Evolutionary conservation across 2,888 invertebrate species (phyloP).

Genomic region (Cerastis rubricosa): DNA sequence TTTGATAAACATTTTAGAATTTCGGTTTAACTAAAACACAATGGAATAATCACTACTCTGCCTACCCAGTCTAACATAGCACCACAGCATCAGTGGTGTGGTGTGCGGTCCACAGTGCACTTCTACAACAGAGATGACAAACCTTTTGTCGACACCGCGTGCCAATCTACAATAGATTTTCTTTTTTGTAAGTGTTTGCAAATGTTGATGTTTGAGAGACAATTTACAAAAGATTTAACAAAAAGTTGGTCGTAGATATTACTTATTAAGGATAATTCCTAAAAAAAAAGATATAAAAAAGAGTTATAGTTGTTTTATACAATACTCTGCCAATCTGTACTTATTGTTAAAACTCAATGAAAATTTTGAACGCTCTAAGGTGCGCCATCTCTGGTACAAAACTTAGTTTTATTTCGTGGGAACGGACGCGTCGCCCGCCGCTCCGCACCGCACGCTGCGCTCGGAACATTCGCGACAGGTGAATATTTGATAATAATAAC

Average conservation of each 20-base stretch:
- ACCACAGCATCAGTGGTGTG: background rate
- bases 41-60: no score
- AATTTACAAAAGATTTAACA: background rate
- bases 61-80: background rate
- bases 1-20: background rate
- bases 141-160: background rate
- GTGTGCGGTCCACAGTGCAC: constrained; percentile 23
- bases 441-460: background rate
- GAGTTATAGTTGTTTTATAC: background rate
- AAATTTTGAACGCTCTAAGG: background rate
- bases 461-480: constrained; percentile 59
- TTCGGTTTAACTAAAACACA: no score
- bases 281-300: background rate
- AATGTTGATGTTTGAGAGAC: background rate
- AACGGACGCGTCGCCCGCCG: constrained; percentile 24
- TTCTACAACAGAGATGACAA: background rate
- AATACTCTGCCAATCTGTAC: background rate
- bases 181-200: no score
- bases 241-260: no score
- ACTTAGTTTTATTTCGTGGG: constrained; percentile 69
- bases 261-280: no score
- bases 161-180: background rate
- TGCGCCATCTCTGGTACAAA: background rate
- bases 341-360: background rate
- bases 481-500: constrained; percentile 64